Evolutionary conservation across 2,797 vertebrate genomes (phyloP), one percentile per base, ranked within the genome.

Genomic region (Triplophysa yarkandensis): DNA sequence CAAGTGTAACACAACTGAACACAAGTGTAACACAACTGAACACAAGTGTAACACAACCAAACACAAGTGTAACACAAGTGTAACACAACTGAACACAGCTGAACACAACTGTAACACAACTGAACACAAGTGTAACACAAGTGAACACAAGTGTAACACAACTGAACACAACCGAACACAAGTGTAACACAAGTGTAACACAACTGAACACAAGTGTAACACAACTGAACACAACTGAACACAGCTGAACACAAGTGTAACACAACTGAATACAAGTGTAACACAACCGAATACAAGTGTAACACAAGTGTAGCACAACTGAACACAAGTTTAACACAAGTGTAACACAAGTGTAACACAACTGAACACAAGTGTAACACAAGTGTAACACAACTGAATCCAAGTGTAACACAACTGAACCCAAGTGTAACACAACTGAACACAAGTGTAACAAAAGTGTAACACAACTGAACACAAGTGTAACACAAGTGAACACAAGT

Each of bases 71-170:
- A 67, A 44, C 4, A 2, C 13, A 32, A 32, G 32, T 4, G 32
- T 32, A 3, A 65, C 1, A 23, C 9, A 68, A 87, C 96, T 95
- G 83, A 98, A 96, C 97, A 98, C n/a, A n/a, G n/a, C n/a, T n/a
- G n/a, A n/a, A n/a, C n/a, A n/a, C n/a, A n/a, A n/a, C n/a, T n/a
- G 11, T 32, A 46, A 16, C 36, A 62, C 25, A 27, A 32, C 16
- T 3, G 6, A 61, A 36, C n/a, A 36, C 36, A 39, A 39, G 10
- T 39, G 2, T n/a, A 3, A 39, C 36, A 50, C 3, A 39, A 39
- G 13, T 39, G 41, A n/a, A 55, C n/a, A 1, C 4, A 44, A 23
- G 30, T n/a, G 1, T 36, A 67, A 44, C 36, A 62, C 25, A 27
- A 32, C 16, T 3, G 6, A 61, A 36, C n/a, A 36, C 36, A 39